Percentiles rank a stretch among this genome's conserved stretches.
phyloP scores from a whole-genome alignment of 2,113 vertebrate species.

The Thoracochromis brauschi region DNA sequence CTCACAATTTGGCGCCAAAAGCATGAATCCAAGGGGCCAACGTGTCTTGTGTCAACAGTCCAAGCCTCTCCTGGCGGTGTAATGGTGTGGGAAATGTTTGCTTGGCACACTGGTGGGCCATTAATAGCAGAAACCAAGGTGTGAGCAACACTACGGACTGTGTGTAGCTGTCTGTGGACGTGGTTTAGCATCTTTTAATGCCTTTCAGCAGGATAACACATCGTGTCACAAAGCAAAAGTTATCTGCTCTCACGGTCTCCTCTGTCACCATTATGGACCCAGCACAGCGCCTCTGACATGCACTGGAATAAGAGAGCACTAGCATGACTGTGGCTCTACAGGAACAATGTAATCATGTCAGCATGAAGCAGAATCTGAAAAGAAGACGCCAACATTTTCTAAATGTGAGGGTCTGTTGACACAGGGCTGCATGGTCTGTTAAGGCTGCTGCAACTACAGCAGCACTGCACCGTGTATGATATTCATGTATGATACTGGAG shows the following conservation, averaged over 20 bases:
- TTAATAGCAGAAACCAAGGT: background rate
- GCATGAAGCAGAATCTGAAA: background rate
- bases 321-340: background rate
- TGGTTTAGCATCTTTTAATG: background rate
- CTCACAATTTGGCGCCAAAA: background rate
- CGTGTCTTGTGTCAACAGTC: background rate
- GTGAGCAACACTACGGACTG: background rate
- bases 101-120: background rate
- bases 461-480: background rate
- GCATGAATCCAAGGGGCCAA: background rate
- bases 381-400: background rate
- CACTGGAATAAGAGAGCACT: background rate
- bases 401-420: background rate
- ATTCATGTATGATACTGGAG: background rate
- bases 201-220: background rate
- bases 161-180: background rate
- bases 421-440: background rate
- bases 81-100: background rate
- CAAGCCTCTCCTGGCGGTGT: background rate
- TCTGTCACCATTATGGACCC: background rate
- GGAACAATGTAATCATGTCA: background rate
- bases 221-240: background rate
- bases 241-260: background rate
- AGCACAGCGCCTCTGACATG: background rate
- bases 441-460: background rate